Conservation (phyloP, 2,113 vertebrate genomes). For the Heteronetta atricapilla region DNA sequence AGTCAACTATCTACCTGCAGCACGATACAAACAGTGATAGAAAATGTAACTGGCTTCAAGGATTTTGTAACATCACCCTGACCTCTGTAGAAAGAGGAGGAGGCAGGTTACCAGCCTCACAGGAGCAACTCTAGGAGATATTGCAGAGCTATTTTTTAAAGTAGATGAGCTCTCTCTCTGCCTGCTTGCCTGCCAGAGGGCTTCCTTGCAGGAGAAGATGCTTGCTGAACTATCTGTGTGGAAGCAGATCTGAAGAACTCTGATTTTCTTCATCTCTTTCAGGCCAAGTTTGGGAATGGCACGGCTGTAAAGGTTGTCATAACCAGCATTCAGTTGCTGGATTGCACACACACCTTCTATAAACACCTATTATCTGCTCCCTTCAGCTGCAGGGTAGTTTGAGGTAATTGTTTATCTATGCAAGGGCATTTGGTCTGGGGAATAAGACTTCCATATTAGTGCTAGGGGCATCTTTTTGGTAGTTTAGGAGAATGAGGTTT, state of each 20-base stretch:
- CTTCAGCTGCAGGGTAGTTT: background rate
- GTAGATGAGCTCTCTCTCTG: background rate
- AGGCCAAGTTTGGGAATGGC: background rate
- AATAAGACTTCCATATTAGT: background rate
- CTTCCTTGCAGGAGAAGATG: background rate
- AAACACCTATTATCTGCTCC: background rate
- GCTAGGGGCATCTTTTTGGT: background rate
- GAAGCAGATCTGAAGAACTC: background rate
- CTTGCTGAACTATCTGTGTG: background rate
- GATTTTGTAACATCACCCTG: slow-evolving; percentile 1
- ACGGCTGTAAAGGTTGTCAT: background rate
- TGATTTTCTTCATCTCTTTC: background rate
- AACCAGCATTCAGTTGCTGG: background rate
- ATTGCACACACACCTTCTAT: background rate
- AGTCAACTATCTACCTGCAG: background rate
- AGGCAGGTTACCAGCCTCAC: background rate
- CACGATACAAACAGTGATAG: background rate
- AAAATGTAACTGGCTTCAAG: background rate
- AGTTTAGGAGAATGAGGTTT: background rate
- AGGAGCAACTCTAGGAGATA: background rate
- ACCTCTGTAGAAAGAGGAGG: background rate
- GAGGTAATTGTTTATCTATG: background rate
- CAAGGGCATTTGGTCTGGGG: background rate
- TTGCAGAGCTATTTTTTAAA: background rate
- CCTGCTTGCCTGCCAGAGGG: background rate